A percentile compares a stretch with the other conserved stretches of the same genome.
phyloP scores from a whole-genome alignment of 1,140 invertebrate genomes.

The Tetranychus cinnabarinus region DNA sequence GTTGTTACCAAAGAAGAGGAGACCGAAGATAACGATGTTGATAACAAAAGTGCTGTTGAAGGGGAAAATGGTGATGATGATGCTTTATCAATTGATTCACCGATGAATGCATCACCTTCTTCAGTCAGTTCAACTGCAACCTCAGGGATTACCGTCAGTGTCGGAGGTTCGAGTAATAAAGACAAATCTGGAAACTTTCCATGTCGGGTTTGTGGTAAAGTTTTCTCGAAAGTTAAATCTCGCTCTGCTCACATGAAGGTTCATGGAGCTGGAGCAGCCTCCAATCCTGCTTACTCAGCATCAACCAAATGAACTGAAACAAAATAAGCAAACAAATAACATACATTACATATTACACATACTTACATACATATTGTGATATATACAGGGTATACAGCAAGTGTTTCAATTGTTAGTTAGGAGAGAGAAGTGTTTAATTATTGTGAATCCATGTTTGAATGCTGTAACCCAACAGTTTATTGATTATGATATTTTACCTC shows the following conservation, averaged over 20 bases:
- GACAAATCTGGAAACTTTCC: constrained; percentile 32
- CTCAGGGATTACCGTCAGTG: not conserved
- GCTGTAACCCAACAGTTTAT: too few species aligned
- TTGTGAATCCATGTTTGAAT: too few species aligned
- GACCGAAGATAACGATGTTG: not conserved
- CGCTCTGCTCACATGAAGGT: constrained; percentile 96
- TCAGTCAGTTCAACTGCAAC: not conserved
- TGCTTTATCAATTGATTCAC: not conserved
- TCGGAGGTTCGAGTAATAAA: not conserved
- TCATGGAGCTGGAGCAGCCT: constrained; percentile 26
- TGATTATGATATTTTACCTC: too few species aligned
- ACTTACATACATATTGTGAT: too few species aligned
- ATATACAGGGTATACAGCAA: too few species aligned
- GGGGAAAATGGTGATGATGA: not conserved
- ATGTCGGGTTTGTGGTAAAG: constrained; percentile 90
- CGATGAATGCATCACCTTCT: not conserved
- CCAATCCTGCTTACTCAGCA: not conserved
- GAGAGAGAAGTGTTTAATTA: too few species aligned
- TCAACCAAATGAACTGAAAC: too few species aligned
- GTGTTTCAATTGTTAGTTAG: too few species aligned
- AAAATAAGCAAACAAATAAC: too few species aligned
- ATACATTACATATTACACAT: too few species aligned
- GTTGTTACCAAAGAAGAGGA: not conserved
- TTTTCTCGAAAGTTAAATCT: constrained; percentile 92
- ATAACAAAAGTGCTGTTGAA: not conserved